Evolutionary conservation across 1,140 invertebrate genomes (phyloP).

Genomic region (Berghia stephanieae): DNA sequence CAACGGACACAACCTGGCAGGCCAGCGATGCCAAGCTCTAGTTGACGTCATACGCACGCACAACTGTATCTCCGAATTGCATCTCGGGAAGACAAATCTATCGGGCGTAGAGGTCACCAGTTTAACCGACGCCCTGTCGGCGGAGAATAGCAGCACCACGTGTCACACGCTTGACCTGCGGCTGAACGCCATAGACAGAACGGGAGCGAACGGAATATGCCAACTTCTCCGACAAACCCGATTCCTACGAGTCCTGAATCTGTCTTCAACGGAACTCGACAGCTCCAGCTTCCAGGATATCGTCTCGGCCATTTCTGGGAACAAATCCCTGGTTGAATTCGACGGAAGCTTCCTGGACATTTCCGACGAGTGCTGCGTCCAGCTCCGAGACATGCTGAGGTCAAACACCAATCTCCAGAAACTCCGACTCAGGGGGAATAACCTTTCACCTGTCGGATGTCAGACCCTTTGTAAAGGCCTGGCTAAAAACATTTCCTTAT

Average conservation of each 20-base stretch:
- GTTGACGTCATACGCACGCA: slow-evolving; percentile 45
- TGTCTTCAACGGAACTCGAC: slow-evolving; percentile 58
- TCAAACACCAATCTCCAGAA: slow-evolving; percentile 54
- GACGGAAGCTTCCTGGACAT: slow-evolving; percentile 62
- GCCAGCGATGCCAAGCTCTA: slow-evolving; percentile 44
- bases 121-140: slow-evolving; percentile 46
- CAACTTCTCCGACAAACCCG: slow-evolving; percentile 47
- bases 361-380: slow-evolving; percentile 49
- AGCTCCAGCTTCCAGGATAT: slow-evolving; percentile 44
- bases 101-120: slow-evolving; percentile 47
- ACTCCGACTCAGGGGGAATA: slow-evolving; percentile 53
- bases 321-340: slow-evolving; percentile 48
- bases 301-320: slow-evolving; percentile 44
- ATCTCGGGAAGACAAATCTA: slow-evolving; percentile 57
- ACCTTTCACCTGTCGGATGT: slow-evolving; percentile 56
- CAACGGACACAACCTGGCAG: slow-evolving; percentile 51
- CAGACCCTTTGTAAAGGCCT: slow-evolving; percentile 52
- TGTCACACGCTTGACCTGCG: slow-evolving; percentile 57
- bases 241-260: slow-evolving; percentile 53
- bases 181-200: slow-evolving; percentile 55
- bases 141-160: slow-evolving; percentile 39
- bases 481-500: slow-evolving; percentile 43
- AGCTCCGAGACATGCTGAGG: slow-evolving; percentile 55
- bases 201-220: slow-evolving; percentile 48
- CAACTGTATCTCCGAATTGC: slow-evolving; percentile 54